Percentiles rank a stretch among this genome's conserved stretches.
These are phyloP conservation scores for Aphyosemion australe DNA, from an alignment of 2,113 vertebrate genomes.

Conservation along the genomic window DNA sequence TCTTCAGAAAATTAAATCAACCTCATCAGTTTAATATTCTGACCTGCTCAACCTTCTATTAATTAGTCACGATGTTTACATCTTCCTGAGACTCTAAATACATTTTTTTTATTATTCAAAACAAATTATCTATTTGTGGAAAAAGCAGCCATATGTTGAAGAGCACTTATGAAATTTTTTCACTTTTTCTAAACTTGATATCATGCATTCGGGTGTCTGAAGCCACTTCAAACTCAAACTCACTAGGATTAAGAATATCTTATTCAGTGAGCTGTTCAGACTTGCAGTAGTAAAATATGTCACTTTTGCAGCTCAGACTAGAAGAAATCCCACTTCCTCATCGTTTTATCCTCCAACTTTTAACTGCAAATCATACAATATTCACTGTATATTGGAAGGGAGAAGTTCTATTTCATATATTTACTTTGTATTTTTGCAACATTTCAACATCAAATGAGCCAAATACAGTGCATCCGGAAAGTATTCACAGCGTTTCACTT, in stretches of 20 bases:
- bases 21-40: conserved; percentile 13
- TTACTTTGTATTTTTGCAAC: neutral
- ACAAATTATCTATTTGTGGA: neutral
- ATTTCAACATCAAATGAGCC: neutral
- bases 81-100: conserved; percentile 3
- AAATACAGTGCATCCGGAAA: too few species aligned
- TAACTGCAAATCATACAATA: neutral
- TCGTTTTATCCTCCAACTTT: neutral
- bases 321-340: neutral
- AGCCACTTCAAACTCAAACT: neutral
- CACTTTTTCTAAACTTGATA: neutral
- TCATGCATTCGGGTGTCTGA: neutral
- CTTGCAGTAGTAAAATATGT: neutral
- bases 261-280: neutral
- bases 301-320: neutral
- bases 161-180: too few species aligned
- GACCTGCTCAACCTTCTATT: conserved; percentile 4
- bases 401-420: neutral
- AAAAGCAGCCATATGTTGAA: neutral
- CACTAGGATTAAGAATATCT: neutral
- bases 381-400: neutral
- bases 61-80: neutral
- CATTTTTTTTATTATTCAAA: neutral
- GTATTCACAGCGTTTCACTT: too few species aligned
- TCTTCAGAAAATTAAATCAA: conserved; percentile 12